Conservation (phyloP, 1,140 invertebrate genomes). For the Oppia nitens region DNA sequence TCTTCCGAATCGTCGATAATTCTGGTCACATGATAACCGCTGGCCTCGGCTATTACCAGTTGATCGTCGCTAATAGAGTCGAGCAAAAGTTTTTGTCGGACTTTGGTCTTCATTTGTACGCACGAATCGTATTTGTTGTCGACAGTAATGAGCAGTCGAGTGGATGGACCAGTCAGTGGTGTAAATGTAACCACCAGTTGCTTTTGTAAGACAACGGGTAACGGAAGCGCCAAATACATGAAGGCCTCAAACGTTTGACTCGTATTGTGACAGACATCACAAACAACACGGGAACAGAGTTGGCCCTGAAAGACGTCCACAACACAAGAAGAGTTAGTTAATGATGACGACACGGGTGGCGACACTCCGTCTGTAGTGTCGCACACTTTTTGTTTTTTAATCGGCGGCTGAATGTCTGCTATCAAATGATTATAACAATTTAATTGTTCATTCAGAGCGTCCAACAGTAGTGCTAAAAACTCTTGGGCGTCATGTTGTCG, state of each 20-base stretch:
- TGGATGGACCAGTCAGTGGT: no score
- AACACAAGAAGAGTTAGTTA: conserved; percentile 45
- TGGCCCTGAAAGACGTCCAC: conserved; percentile 54
- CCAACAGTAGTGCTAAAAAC: conserved; percentile 46
- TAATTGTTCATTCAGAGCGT: conserved; percentile 48
- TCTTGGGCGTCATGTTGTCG: conserved; percentile 54
- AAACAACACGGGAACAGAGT: conserved; percentile 50
- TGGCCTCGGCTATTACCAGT: not conserved
- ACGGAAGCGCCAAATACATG: conserved; percentile 51
- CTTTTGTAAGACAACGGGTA: conserved; percentile 46
- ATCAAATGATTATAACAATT: conserved; percentile 26
- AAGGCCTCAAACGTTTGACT: conserved; percentile 55
- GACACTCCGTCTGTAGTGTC: conserved; percentile 16
- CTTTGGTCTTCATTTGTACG: not conserved
- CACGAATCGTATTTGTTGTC: not conserved
- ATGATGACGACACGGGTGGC: conserved; percentile 38
- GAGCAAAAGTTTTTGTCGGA: not conserved
- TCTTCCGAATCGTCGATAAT: conserved; percentile 21
- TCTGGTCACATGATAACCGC: not conserved
- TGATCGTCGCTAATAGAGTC: not conserved
- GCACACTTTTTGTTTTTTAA: not conserved
- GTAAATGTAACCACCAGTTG: conserved; percentile 30
- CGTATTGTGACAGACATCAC: conserved; percentile 44
- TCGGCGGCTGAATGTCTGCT: not conserved
- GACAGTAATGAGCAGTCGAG: not conserved